Base-by-base conservation (phyloP, 2,888 invertebrate species). In the Belgica antarctica region DNA sequence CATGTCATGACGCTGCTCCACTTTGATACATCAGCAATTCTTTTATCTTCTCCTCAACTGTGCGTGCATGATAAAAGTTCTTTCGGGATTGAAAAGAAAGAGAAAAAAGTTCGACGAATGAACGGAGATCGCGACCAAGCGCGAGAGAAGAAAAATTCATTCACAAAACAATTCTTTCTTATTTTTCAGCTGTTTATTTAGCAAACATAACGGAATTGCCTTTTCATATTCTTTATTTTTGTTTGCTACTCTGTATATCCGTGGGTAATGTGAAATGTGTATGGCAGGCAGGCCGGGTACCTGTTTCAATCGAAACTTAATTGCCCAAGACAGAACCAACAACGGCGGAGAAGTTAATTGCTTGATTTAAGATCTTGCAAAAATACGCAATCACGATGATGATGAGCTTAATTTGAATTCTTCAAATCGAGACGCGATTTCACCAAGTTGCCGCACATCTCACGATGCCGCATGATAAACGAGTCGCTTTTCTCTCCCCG, bases 121-220 rank as follows among this genome's bases (percentile, higher is more conserved):
- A n/a, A n/a, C n/a, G n/a, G n/a, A n/a, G n/a, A n/a, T n/a, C n/a
- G n/a, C n/a, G n/a, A 12, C 34, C 17, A 57, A 57, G 19, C 8
- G 7, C 17, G 19, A 57, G 17, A 57, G 24, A 22, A 10, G 24
- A 57, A 47, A 47, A 62, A 2, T 63, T 66, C 66, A 66, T 66
- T 66, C 66, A 66, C 66, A 66, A 66, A 66, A 17, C 41, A 66
- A 41, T 66, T n/a, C 17, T 47, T 66, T 65, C 10, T 34, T 34
- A 12, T 19, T 25, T 52, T 66, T 36, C 66, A 66, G 66, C 66
- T 69, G 69, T 69, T 69, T 69, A 59, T 59, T 69, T 59, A 69
- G 69, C 69, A 69, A 36, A 69, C 27, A 69, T 69, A 69, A 69
- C 69, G 69, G 69, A 69, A 59, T 69, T 19, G 27, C 12, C 41